Conservation (phyloP, 1,140 invertebrate genomes). For the Hycleus cichorii region DNA sequence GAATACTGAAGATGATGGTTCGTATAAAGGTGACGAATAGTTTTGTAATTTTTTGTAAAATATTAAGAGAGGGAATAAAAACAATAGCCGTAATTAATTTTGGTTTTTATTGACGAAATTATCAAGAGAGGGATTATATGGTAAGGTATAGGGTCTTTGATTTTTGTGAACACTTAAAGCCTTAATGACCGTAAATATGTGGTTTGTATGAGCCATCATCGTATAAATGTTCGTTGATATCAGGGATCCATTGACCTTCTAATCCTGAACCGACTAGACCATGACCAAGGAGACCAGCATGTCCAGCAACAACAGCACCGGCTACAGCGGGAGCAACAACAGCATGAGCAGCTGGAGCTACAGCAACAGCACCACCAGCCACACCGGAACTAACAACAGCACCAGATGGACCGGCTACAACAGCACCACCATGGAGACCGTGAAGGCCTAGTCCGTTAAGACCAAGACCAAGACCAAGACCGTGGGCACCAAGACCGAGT, state of each 20-base stretch:
- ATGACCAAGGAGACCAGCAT: neutral
- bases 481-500: neutral
- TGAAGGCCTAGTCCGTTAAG: neutral
- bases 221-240: slow-evolving; percentile 27
- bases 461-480: neutral
- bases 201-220: slow-evolving; percentile 34
- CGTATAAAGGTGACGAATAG: too few species aligned
- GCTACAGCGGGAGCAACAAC: slow-evolving; percentile 4
- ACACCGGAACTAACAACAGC: slow-evolving; percentile 3
- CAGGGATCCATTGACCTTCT: slow-evolving; percentile 30
- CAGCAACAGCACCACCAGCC: slow-evolving; percentile 6
- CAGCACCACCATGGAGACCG: slow-evolving; percentile 23
- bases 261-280: slow-evolving; percentile 22
- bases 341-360: slow-evolving; percentile 13
- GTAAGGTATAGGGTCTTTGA: too few species aligned
- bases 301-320: neutral
- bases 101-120: too few species aligned
- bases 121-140: too few species aligned
- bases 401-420: slow-evolving; percentile 20
- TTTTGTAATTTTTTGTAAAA: too few species aligned
- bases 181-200: slow-evolving; percentile 13
- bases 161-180: too few species aligned
- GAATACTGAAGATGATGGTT: too few species aligned
- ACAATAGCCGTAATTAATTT: too few species aligned
- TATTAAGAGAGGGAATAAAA: too few species aligned